Evolutionary conservation across 2,888 invertebrate species (phyloP).

Genomic region (Cantharis flavilabris): DNA sequence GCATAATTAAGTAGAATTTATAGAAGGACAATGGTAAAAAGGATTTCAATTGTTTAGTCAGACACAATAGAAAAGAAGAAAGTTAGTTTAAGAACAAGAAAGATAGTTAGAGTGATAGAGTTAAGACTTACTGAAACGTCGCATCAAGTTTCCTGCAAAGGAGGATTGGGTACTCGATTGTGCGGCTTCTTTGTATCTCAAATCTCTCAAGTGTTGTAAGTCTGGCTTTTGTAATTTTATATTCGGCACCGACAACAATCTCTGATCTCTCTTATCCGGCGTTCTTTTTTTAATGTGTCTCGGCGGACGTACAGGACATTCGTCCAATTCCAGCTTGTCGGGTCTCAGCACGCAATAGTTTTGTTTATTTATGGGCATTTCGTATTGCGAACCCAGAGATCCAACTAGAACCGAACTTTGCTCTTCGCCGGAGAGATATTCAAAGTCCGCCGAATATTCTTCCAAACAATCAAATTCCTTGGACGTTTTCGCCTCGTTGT

Average conservation of each 20-base stretch:
- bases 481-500: background rate
- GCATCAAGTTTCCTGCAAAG: constrained; percentile 76
- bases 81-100: constrained; percentile 7
- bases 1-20: constrained; percentile 15
- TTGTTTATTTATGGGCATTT: constrained; percentile 34
- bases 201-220: constrained; percentile 58
- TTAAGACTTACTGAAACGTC: constrained; percentile 87
- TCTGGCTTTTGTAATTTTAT: constrained; percentile 65
- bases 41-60: constrained; percentile 1
- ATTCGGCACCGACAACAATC: constrained; percentile 78
- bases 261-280: constrained; percentile 64
- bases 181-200: constrained; percentile 59
- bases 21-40: constrained; percentile 7
- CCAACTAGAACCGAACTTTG: constrained; percentile 42
- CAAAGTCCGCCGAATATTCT: constrained; percentile 50
- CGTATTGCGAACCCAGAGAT: constrained; percentile 44
- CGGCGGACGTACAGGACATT: constrained; percentile 63
- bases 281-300: constrained; percentile 58
- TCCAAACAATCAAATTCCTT: constrained; percentile 29
- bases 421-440: constrained; percentile 52
- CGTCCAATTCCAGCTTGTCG: constrained; percentile 66
- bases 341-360: constrained; percentile 58
- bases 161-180: constrained; percentile 53
- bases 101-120: constrained; percentile 28
- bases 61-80: constrained; percentile 4